phyloP scores from a whole-genome alignment of 2,113 vertebrate genomes.

The Merops nubicus region DNA sequence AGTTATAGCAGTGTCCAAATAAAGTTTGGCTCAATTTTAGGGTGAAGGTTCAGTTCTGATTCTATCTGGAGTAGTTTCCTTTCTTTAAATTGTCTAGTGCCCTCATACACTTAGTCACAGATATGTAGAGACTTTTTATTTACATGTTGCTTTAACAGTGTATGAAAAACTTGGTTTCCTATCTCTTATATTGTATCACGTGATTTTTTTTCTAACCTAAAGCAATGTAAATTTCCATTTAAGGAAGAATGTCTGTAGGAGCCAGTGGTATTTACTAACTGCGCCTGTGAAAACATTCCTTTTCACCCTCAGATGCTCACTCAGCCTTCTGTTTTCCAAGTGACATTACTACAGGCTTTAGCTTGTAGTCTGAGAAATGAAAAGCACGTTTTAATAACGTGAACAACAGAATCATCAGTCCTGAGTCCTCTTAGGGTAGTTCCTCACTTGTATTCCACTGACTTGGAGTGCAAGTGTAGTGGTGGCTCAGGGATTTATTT shows the following conservation, averaged over 20 bases:
- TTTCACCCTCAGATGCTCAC: conserved; percentile 76
- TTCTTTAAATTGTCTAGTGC: not conserved
- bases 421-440: not conserved
- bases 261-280: conserved; percentile 78
- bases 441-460: not conserved
- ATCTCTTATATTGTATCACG: conserved; percentile 37
- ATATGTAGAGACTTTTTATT: not conserved
- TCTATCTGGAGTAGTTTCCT: conserved; percentile 13
- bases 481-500: not conserved
- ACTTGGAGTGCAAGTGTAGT: not conserved
- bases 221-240: conserved; percentile 72
- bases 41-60: conserved; percentile 45
- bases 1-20: not conserved
- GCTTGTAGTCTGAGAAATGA: conserved; percentile 74
- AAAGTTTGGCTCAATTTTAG: not conserved
- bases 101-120: not conserved
- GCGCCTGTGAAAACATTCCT: conserved; percentile 81
- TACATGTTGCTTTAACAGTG: not conserved
- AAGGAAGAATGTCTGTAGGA: conserved; percentile 75
- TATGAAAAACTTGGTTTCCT: not conserved
- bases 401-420: conserved; percentile 25
- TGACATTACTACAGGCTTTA: conserved; percentile 74
- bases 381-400: conserved; percentile 65
- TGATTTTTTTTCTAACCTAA: conserved; percentile 40
- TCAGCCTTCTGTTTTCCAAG: conserved; percentile 77